Evolutionary conservation across 2,797 vertebrate species (phyloP).

Genomic region (Acrossocheilus fasciatus): DNA sequence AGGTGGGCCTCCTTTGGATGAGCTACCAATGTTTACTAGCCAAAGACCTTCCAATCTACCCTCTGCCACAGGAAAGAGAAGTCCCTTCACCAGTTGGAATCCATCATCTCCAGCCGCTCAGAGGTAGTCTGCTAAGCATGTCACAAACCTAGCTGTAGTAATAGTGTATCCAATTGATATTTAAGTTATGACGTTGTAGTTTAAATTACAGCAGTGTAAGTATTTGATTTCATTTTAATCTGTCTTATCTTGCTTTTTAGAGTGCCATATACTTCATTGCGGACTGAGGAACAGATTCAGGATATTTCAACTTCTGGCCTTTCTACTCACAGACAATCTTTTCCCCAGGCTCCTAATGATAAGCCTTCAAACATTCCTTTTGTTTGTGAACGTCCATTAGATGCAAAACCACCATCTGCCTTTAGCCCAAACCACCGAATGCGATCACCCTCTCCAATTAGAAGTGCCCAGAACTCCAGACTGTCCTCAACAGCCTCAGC

Average conservation of each 20-base stretch:
- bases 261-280: conserved; percentile 36
- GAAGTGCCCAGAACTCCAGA: conserved; percentile 59
- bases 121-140: conserved; percentile 63
- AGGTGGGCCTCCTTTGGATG: conserved; percentile 49
- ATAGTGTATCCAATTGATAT: not conserved
- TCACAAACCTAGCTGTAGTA: not conserved
- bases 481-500: conserved; percentile 68
- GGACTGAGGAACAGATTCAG: conserved; percentile 59
- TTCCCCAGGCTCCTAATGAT: conserved; percentile 50
- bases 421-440: conserved; percentile 60
- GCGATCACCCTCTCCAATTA: conserved; percentile 54
- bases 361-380: not conserved
- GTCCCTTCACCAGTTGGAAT: conserved; percentile 49
- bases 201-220: not conserved
- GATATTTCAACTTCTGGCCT: conserved; percentile 4
- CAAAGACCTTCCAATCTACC: conserved; percentile 68
- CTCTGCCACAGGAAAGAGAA: conserved; percentile 35
- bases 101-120: not conserved
- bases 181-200: not conserved
- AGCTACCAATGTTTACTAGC: conserved; percentile 69
- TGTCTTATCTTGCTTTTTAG: conserved; percentile 56
- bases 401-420: conserved; percentile 55
- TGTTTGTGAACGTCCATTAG: conserved; percentile 15
- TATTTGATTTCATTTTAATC: not conserved
- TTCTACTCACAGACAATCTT: not conserved